Evolutionary conservation across 1,140 invertebrate species (phyloP), one percentile per base, ranked within the genome.

Genomic region (Ctenoplectra terminalis): DNA sequence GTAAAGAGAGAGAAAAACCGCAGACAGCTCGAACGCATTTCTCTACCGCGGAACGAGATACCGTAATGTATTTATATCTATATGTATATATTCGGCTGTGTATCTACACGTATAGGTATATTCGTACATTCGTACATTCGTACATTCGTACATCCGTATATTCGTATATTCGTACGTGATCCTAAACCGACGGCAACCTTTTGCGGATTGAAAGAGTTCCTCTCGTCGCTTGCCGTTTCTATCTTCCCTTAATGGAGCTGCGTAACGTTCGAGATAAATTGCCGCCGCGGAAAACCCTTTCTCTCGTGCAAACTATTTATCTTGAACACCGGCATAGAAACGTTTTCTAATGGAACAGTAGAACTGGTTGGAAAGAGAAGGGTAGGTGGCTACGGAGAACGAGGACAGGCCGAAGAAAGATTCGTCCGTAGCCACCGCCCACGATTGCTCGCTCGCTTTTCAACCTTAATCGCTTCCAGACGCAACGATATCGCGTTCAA

Each of bases 221-320:
- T 20, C 56, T 9, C 71, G 37, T 15, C 56, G n/a, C 23, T 5
- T n/a, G 2, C 26, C 13, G n/a, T 61, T 64, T 61, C 56, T 77
- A 83, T 85, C 40, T 23, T 6, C 54, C 37, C n/a, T 61, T 86
- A 87, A 85, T 87, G 85, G 85, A 87, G 85, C 85, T 67, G 64
- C 40, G 64, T 67, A 46, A 43, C 37, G 61, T 64, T 40, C 71
- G 63, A 86, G 80, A 87, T 86, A 86, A 87, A 87, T 87, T 83
- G 81, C 85, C 74, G 64, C 40, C 64, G 40, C 64, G 64, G 26
- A 23, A 29, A 67, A 29, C 64, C 17, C n/a, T 86, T 86, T 7
- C n/a, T 60, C n/a, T 71, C 81, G 70, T 58, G 80, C 84, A 87
- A 87, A 87, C 84, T 87, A 86, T 87, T 87, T 86, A 83, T 87